phyloP scores from a whole-genome alignment of 1,140 invertebrate genomes.

The Ceratitis capitata region DNA sequence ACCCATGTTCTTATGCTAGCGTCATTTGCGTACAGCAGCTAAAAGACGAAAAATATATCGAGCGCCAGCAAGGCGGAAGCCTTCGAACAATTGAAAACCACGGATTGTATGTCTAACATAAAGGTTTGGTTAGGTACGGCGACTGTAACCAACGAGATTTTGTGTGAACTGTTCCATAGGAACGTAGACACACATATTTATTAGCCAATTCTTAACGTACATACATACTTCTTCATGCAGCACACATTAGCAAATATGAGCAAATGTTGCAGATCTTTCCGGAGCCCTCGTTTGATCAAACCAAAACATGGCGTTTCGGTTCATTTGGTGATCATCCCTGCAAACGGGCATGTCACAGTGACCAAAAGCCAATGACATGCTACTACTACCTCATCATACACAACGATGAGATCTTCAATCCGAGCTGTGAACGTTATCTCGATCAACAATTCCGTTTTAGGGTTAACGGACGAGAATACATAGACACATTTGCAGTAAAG shows the following conservation, averaged over 20 bases:
- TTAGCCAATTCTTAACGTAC: no score
- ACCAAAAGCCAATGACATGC: slow-evolving; percentile 59
- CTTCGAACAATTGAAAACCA: no score
- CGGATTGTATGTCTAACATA: no score
- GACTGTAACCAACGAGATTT: no score
- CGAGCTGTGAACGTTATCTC: slow-evolving; percentile 55
- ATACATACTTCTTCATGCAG: not conserved
- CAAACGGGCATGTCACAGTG: slow-evolving; percentile 52
- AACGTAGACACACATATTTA: no score
- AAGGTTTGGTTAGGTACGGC: no score
- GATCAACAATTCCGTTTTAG: slow-evolving; percentile 54
- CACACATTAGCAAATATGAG: slow-evolving; percentile 52
- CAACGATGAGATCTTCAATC: slow-evolving; percentile 59
- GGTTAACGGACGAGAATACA: slow-evolving; percentile 50
- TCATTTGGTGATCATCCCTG: slow-evolving; percentile 53
- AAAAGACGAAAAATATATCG: no score
- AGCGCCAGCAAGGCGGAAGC: no score
- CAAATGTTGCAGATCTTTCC: slow-evolving; percentile 55
- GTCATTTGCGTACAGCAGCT: no score
- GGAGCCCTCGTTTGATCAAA: slow-evolving; percentile 47
- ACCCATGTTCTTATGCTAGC: no score
- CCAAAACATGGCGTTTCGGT: slow-evolving; percentile 52
- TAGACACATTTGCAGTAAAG: slow-evolving; percentile 47
- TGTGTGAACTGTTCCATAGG: no score
- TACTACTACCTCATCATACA: slow-evolving; percentile 63